Conservation (phyloP, 2,888 invertebrate species). For the Ctena decussata region DNA sequence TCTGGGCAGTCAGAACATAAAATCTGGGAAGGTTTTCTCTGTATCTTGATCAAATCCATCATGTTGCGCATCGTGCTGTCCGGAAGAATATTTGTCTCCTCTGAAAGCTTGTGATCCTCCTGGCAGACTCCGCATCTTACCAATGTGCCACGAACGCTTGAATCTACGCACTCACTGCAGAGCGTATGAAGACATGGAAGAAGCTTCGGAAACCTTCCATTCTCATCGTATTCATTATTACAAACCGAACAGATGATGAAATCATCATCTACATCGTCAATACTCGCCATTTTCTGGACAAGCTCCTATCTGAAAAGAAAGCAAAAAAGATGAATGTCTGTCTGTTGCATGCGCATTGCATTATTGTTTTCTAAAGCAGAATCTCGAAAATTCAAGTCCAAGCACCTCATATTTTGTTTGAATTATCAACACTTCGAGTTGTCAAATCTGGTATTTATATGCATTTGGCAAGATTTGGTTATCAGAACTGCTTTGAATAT, state of each 20-base stretch:
- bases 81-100: slow-evolving; percentile 56
- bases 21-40: slow-evolving; percentile 64
- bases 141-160: slow-evolving; percentile 41
- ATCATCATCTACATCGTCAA: slow-evolving; percentile 65
- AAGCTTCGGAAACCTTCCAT: slow-evolving; percentile 67
- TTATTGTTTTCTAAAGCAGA: too few relatives aligned
- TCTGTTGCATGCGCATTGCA: too few relatives aligned
- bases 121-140: slow-evolving; percentile 64
- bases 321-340: neutral
- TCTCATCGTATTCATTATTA: slow-evolving; percentile 70
- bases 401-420: too few relatives aligned
- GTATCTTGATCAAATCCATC: slow-evolving; percentile 70
- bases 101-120: slow-evolving; percentile 48
- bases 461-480: too few relatives aligned
- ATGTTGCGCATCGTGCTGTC: slow-evolving; percentile 70
- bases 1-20: slow-evolving; percentile 73
- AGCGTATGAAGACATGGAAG: slow-evolving; percentile 71
- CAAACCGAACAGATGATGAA: slow-evolving; percentile 69
- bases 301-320: neutral
- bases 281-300: slow-evolving; percentile 48
- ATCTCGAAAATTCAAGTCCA: too few relatives aligned
- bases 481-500: too few relatives aligned
- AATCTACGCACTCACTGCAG: slow-evolving; percentile 63
- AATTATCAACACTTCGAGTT: too few relatives aligned
- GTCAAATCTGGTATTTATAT: too few relatives aligned